Percentiles rank a stretch among this genome's conserved stretches.
phyloP scores from a whole-genome alignment of 1,140 invertebrate genomes.

The Idris sp. region DNA sequence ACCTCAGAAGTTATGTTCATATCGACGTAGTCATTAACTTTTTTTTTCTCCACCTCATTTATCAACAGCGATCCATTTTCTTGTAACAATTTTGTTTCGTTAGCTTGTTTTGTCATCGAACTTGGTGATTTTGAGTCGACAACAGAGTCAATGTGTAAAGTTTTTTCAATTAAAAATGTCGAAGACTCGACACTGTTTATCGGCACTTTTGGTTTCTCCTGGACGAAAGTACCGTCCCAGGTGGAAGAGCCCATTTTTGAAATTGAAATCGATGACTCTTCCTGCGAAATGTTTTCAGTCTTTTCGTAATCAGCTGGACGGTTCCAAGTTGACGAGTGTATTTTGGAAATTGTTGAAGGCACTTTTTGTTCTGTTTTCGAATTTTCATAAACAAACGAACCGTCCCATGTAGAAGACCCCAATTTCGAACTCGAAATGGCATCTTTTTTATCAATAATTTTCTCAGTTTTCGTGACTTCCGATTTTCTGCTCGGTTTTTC shows the following conservation, averaged over 20 bases:
- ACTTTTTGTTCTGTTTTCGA: slow-evolving; percentile 19
- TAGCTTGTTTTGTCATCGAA: too few species aligned
- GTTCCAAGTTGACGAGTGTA: too few species aligned
- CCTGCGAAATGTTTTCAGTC: too few species aligned
- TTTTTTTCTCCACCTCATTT: slow-evolving; percentile 27
- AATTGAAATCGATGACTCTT: slow-evolving; percentile 9
- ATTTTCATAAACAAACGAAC: slow-evolving; percentile 51
- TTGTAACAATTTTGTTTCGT: too few species aligned
- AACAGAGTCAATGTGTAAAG: slow-evolving; percentile 18
- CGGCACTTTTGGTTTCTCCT: slow-evolving; percentile 6
- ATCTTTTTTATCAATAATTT: too few species aligned
- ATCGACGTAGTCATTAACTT: slow-evolving; percentile 56
- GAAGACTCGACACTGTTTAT: not conserved
- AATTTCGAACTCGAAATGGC: slow-evolving; percentile 20
- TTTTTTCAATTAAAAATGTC: slow-evolving; percentile 28
- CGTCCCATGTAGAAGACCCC: slow-evolving; percentile 66
- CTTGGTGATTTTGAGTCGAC: slow-evolving; percentile 23
- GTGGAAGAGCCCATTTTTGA: slow-evolving; percentile 62
- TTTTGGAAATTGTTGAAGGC: too few species aligned
- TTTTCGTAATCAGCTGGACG: too few species aligned
- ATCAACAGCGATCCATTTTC: slow-evolving; percentile 18
- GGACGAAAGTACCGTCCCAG: slow-evolving; percentile 64
- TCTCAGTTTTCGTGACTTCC: too few species aligned
- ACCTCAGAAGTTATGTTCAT: slow-evolving; percentile 62
- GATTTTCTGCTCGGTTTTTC: too few species aligned